A percentile compares a stretch with the other conserved stretches of the same genome.
Evolutionary conservation across 2,888 invertebrate species (phyloP).

Genomic region (Gerosis bhagava): DNA sequence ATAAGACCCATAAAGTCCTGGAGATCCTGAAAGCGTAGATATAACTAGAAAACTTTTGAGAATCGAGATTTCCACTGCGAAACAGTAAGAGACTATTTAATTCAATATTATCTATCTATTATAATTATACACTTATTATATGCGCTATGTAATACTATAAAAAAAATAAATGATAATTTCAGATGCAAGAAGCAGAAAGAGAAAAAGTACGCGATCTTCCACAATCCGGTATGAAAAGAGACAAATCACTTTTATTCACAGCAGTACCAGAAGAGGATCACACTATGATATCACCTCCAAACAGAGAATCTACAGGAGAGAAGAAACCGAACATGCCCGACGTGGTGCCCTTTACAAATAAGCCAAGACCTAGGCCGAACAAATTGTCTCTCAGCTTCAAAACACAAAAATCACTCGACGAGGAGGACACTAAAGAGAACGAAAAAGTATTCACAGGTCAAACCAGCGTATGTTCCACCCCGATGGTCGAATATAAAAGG

Average conservation of each 20-base stretch:
- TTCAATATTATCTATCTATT: too few relatives aligned
- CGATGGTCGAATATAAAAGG: constrained; percentile 89
- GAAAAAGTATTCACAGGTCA: constrained; percentile 84
- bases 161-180: constrained; percentile 26
- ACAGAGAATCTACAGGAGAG: constrained; percentile 48
- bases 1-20: too few relatives aligned
- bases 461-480: constrained; percentile 90
- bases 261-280: constrained; percentile 91
- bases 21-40: too few relatives aligned
- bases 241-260: constrained; percentile 90
- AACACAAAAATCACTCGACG: constrained; percentile 80
- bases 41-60: too few relatives aligned
- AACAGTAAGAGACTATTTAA: too few relatives aligned
- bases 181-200: constrained; percentile 72
- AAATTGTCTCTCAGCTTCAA: constrained; percentile 83
- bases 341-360: constrained; percentile 76
- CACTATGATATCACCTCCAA: constrained; percentile 74
- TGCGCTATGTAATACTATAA: too few relatives aligned
- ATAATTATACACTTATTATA: too few relatives aligned
- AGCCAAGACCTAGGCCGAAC: constrained; percentile 76
- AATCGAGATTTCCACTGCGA: too few relatives aligned
- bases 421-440: constrained; percentile 79
- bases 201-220: constrained; percentile 76
- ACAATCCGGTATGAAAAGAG: constrained; percentile 86
- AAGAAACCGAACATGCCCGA: constrained; percentile 69